phyloP scores from a whole-genome alignment of 1,140 invertebrate species.

The Pogonus chalceus region DNA sequence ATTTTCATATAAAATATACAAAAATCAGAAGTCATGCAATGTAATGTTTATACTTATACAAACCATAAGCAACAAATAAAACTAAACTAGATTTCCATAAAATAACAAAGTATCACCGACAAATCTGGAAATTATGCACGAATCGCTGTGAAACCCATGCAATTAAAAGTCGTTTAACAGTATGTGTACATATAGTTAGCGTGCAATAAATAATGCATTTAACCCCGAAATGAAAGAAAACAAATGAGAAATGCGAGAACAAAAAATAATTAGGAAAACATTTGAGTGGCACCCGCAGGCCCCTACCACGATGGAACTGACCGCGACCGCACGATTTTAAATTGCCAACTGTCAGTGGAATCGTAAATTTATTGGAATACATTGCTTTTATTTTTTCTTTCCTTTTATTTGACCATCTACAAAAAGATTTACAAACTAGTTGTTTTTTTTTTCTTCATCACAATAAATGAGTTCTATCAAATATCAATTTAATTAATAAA shows the following conservation, averaged over 20 bases:
- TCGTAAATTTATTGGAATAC: background rate
- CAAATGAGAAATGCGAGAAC: background rate
- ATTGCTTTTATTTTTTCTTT: too few species aligned
- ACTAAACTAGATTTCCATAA: background rate
- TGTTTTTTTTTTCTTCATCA: too few species aligned
- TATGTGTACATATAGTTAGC: background rate
- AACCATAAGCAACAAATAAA: background rate
- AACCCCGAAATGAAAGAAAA: background rate
- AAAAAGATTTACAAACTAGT: too few species aligned
- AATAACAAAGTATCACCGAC: background rate
- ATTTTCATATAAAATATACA: too few species aligned
- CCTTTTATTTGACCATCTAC: too few species aligned
- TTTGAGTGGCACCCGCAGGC: background rate
- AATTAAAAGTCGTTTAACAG: slow-evolving; percentile 1
- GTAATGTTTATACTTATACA: too few species aligned
- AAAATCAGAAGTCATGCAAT: too few species aligned
- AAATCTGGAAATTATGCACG: background rate
- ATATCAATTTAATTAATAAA: too few species aligned
- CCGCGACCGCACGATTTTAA: background rate
- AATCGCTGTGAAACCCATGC: background rate
- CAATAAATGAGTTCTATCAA: too few species aligned
- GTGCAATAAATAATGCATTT: background rate
- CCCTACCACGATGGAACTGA: background rate
- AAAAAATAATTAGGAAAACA: slow-evolving; percentile 1
- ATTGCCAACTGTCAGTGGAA: slow-evolving; percentile 7